A percentile compares a stretch with the other conserved stretches of the same genome.
phyloP scores from a whole-genome alignment of 53 echinoderm and acorn worm genomes.

The Temnopleurus reevesii region DNA sequence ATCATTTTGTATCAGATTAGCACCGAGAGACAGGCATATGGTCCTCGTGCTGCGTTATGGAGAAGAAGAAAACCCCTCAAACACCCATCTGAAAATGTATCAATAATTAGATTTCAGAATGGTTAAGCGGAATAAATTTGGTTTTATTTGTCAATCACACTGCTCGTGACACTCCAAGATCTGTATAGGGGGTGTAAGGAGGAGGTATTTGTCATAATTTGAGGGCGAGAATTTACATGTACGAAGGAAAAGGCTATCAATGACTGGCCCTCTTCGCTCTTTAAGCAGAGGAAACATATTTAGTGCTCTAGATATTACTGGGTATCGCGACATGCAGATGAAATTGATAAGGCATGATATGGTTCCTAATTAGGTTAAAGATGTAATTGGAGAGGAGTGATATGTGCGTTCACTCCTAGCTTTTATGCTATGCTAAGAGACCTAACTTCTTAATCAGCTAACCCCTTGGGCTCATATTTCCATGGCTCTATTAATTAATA shows the following conservation, averaged over 20 bases:
- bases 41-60: background rate
- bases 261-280: background rate
- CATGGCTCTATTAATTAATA: slow-evolving; percentile 49
- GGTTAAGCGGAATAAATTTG: slow-evolving; percentile 55
- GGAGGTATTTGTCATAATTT: slow-evolving; percentile 43
- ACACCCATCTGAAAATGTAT: slow-evolving; percentile 46
- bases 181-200: background rate
- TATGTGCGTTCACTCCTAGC: slow-evolving; percentile 35
- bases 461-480: slow-evolving; percentile 50
- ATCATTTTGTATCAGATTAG: slow-evolving; percentile 55
- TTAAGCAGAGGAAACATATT: slow-evolving; percentile 52
- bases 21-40: background rate
- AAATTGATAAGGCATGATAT: slow-evolving; percentile 65
- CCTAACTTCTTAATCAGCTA: slow-evolving; percentile 46
- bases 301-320: slow-evolving; percentile 55
- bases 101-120: slow-evolving; percentile 53
- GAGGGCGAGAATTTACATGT: background rate
- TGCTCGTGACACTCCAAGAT: slow-evolving; percentile 5
- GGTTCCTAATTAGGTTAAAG: slow-evolving; percentile 64
- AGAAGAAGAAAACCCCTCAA: slow-evolving; percentile 29
- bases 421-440: slow-evolving; percentile 33
- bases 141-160: slow-evolving; percentile 58
- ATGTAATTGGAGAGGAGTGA: slow-evolving; percentile 62
- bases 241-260: background rate
- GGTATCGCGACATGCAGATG: slow-evolving; percentile 40